Evolutionary conservation across 2,797 vertebrate genomes (phyloP).

Genomic region (Taenioides sp.): DNA sequence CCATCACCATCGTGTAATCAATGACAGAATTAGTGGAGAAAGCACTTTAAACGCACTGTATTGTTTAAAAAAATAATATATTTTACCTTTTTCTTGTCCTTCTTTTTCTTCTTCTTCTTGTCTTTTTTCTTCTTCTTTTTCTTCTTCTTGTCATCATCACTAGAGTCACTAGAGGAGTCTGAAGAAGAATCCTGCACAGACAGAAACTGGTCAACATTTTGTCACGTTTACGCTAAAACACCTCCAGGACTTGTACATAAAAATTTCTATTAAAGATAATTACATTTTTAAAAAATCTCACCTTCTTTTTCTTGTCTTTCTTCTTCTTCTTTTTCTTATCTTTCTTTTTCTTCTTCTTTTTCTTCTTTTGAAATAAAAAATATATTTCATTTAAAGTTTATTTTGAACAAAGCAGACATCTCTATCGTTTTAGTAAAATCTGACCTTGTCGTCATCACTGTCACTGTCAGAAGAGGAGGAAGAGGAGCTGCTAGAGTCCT

Average conservation of each 20-base stretch:
- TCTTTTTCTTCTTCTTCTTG: slow-evolving; percentile 13
- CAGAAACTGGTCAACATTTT: not conserved
- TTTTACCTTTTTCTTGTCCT: slow-evolving; percentile 19
- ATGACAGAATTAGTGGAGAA: not conserved
- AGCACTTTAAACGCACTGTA: not conserved
- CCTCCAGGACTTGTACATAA: not conserved
- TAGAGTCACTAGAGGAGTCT: slow-evolving; percentile 32
- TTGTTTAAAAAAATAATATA: not conserved
- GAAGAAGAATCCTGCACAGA: slow-evolving; percentile 48
- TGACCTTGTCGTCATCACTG: slow-evolving; percentile 62
- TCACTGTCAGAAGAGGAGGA: slow-evolving; percentile 63
- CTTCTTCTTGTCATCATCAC: slow-evolving; percentile 47
- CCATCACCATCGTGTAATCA: not conserved
- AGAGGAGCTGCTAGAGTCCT: slow-evolving; percentile 46
- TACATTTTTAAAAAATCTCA: not conserved
- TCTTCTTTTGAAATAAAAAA: slow-evolving; percentile 49
- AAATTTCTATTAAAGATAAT: slow-evolving; percentile 7
- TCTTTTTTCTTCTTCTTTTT: slow-evolving; percentile 48
- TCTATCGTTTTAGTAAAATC: not conserved
- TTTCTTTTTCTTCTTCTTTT: slow-evolving; percentile 49
- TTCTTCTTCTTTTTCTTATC: slow-evolving; percentile 28
- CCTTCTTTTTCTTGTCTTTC: slow-evolving; percentile 56
- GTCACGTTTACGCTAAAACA: not conserved
- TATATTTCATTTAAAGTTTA: not conserved
- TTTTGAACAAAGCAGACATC: not conserved